Base-by-base conservation (phyloP, 1,140 invertebrate species). In the Caenorhabditis inopinata region DNA sequence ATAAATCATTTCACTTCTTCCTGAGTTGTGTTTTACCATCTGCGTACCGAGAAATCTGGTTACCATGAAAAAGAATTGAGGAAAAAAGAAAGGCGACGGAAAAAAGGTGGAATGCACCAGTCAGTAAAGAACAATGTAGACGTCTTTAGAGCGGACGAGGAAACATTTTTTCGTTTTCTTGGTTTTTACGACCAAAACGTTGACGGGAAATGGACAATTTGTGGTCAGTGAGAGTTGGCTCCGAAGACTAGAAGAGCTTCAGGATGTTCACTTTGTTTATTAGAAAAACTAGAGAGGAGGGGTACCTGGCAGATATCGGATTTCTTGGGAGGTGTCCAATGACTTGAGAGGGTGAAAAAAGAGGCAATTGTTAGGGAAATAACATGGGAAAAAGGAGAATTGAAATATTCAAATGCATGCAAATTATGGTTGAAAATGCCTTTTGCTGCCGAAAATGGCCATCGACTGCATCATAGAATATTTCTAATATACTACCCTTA, bases 191-290 rank as follows among this genome's bases (percentile, higher is more conserved):
- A n/a, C n/a, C n/a, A n/a, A n/a, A n/a, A 38, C n/a, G 29, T 21
- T 68, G 58, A 38, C 38, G 58, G 58, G 58, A 68, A 68, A 68
- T 68, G 58, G 58, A 68, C 58, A 68, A 68, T 68, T 68, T 68
- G 58, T 68, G 58, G 58, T 68, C 58, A 68, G 58, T 68, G n/a
- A 68, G 51, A 32, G n/a, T 25, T 23, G 25, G 21, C 14, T 25
- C 3, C 25, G 7, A 16, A 21, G 47, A 48, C 23, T 21, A 11
- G 2, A 38, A 68, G 32, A 68, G 58, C 32, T 68, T 38, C 58
- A 68, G 58, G 58, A 68, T 68, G 58, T 68, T 68, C 58, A 68
- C n/a, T 68, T 68, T 68, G 58, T 68, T 68, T 68, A 68, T 68
- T 68, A 68, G 58, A 68, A 68, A 68, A 68, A 68, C 16, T 38